Evolutionary conservation across 2,113 vertebrate genomes (phyloP).

Genomic region (Capreolus pygargus): DNA sequence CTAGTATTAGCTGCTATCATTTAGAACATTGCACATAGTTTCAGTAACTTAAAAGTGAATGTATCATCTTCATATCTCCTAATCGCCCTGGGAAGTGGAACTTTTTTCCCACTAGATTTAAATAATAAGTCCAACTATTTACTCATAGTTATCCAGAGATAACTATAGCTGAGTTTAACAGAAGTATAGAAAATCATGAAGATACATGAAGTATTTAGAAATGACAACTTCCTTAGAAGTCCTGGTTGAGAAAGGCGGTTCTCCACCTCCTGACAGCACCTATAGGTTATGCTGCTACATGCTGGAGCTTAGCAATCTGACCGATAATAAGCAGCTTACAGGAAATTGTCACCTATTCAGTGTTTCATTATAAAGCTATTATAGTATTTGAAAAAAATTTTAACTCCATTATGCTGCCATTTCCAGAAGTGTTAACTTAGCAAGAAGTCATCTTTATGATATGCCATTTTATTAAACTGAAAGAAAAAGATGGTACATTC

Average conservation of each 20-base stretch:
- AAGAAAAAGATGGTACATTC: conserved; percentile 35
- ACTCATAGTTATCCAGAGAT: conserved; percentile 20
- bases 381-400: conserved; percentile 15
- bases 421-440: conserved; percentile 41
- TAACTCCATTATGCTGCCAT: conserved; percentile 31
- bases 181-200: background rate
- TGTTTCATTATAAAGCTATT: conserved; percentile 33
- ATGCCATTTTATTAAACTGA: conserved; percentile 45
- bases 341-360: background rate
- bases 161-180: conserved; percentile 20
- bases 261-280: background rate
- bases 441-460: conserved; percentile 11
- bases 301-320: background rate
- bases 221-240: background rate
- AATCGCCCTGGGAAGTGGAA: conserved; percentile 4
- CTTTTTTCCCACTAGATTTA: conserved; percentile 7
- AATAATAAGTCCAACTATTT: conserved; percentile 40
- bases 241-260: background rate
- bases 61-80: conserved; percentile 7
- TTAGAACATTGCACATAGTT: conserved; percentile 43
- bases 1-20: background rate
- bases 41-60: conserved; percentile 62
- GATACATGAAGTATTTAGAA: background rate
- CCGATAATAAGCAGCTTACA: background rate
- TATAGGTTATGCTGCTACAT: background rate